phyloP scores from a whole-genome alignment of 2,113 vertebrate species.

The Erythrolamprus reginae region DNA sequence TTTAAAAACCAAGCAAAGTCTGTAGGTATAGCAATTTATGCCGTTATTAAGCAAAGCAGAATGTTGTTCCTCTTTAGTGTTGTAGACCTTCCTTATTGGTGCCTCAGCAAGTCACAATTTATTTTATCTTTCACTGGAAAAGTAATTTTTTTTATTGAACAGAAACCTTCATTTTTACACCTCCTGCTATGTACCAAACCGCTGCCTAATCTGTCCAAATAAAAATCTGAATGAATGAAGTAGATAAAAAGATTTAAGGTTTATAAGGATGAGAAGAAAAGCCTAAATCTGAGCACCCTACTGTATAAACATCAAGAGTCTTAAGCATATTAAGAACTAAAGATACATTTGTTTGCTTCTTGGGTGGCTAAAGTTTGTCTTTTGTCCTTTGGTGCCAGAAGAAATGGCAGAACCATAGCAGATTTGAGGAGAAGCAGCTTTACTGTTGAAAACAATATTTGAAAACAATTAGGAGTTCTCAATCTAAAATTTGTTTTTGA shows the following conservation, averaged over 20 bases:
- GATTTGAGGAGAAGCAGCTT: neutral
- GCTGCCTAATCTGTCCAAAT: neutral
- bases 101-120: neutral
- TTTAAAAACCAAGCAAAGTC: neutral
- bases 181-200: neutral
- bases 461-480: neutral
- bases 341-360: neutral
- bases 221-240: neutral
- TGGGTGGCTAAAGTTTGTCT: neutral
- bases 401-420: neutral
- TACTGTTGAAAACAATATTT: neutral
- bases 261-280: slow-evolving; percentile 9
- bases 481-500: neutral
- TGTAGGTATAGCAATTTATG: neutral
- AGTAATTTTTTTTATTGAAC: neutral
- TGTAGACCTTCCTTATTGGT: slow-evolving; percentile 9
- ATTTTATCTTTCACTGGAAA: slow-evolving; percentile 19
- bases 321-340: neutral
- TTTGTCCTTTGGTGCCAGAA: neutral
- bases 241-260: neutral
- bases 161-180: slow-evolving; percentile 22
- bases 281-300: neutral
- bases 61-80: slow-evolving; percentile 12
- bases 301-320: neutral
- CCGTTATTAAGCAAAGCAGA: neutral